phyloP scores from a whole-genome alignment of 2,888 invertebrate genomes.

The Bugula neritina region DNA sequence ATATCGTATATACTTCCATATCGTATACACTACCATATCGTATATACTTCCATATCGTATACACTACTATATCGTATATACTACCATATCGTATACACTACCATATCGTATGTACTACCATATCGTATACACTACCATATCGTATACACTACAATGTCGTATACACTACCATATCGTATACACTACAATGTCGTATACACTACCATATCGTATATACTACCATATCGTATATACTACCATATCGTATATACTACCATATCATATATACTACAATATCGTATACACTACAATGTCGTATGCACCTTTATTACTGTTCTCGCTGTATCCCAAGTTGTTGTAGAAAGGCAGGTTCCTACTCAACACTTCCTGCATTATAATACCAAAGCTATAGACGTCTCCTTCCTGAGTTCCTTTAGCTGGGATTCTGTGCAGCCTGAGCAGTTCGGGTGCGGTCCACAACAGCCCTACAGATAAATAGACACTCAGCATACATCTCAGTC shows the following conservation, averaged over 20 bases:
- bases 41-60: not conserved
- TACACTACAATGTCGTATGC: not conserved
- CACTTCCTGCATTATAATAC: constrained; percentile 19
- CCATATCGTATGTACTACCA: not conserved
- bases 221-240: not conserved
- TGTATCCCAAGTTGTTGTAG: constrained; percentile 9
- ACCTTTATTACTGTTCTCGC: constrained; percentile 25
- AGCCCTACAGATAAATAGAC: constrained; percentile 37
- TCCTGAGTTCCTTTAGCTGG: constrained; percentile 33
- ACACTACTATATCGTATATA: not conserved
- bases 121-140: not conserved
- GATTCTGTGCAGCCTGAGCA: constrained; percentile 35
- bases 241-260: not conserved
- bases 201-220: not conserved
- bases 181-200: not conserved
- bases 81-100: not conserved
- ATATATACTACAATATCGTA: not conserved
- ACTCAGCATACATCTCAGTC: too few species aligned
- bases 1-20: not conserved
- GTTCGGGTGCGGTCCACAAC: constrained; percentile 43
- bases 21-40: not conserved
- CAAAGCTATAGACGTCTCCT: constrained; percentile 26
- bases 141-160: not conserved
- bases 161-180: not conserved
- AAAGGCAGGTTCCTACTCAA: constrained; percentile 21